Conservation (phyloP, 2,797 vertebrate genomes). For the Nyctalus aviator region DNA sequence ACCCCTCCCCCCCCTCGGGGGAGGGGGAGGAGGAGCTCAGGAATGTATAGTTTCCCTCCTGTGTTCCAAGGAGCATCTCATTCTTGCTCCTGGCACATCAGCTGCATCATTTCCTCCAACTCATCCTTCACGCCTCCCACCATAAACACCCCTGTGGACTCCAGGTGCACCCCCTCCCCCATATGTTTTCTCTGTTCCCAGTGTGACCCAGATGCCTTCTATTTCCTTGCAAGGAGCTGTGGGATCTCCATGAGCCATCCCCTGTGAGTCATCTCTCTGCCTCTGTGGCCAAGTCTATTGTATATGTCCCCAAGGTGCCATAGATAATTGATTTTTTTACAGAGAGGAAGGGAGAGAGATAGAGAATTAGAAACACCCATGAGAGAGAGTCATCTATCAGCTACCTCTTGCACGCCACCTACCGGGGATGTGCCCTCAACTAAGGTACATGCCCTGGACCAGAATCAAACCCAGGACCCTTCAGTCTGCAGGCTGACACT, state of each 20-base stretch:
- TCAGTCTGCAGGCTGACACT: too few relatives aligned
- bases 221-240: slow-evolving; percentile 37
- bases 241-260: neutral
- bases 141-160: neutral
- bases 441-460: too few relatives aligned
- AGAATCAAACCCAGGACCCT: too few relatives aligned
- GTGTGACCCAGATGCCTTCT: neutral
- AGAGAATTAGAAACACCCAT: too few relatives aligned
- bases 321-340: too few relatives aligned
- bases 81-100: neutral
- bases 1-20: too few relatives aligned
- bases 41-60: neutral
- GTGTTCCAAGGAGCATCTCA: neutral
- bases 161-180: neutral
- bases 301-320: neutral
- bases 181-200: slow-evolving; percentile 33
- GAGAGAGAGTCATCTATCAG: too few relatives aligned
- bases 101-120: rapidly evolving
- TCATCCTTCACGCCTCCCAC: neutral
- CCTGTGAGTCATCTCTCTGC: slow-evolving; percentile 40
- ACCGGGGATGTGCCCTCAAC: too few relatives aligned
- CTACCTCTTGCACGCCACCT: too few relatives aligned
- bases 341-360: too few relatives aligned
- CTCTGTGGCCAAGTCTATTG: slow-evolving; percentile 8
- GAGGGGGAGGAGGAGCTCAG: too few relatives aligned